Conservation (phyloP, 2,797 vertebrate species). For the Limosa lapponica region DNA sequence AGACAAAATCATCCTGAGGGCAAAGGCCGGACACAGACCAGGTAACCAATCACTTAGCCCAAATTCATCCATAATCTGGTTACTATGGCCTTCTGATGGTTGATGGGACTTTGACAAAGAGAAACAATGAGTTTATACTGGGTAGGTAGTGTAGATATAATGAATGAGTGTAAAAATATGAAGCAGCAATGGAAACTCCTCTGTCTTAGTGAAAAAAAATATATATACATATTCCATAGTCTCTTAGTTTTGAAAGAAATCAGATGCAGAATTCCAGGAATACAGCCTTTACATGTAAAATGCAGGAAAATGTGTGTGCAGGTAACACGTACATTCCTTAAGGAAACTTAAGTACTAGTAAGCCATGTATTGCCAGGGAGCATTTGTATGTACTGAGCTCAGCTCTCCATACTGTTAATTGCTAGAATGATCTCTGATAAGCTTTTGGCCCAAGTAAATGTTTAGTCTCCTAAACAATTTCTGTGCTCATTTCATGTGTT, state of each 20-base stretch:
- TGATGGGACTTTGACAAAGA: background rate
- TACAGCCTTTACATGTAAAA: background rate
- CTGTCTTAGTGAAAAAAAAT: background rate
- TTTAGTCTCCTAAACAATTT: background rate
- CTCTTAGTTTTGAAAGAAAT: background rate
- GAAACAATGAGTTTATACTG: background rate
- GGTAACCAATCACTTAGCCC: background rate
- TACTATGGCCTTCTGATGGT: background rate
- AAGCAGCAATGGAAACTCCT: background rate
- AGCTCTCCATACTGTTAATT: background rate
- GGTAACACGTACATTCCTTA: background rate
- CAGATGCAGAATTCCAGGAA: background rate
- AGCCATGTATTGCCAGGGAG: background rate
- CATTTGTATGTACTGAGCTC: background rate
- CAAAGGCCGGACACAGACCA: background rate
- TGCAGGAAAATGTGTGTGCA: background rate
- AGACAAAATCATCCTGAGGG: background rate
- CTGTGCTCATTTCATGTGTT: background rate
- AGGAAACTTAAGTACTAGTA: background rate
- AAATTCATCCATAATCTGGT: background rate
- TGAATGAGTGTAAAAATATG: background rate
- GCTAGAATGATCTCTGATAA: background rate
- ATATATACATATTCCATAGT: background rate
- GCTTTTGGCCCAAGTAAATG: background rate
- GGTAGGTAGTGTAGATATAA: background rate